Evolutionary conservation across 2,888 invertebrate genomes (phyloP).

Genomic region (Chromoteleia sp.): DNA sequence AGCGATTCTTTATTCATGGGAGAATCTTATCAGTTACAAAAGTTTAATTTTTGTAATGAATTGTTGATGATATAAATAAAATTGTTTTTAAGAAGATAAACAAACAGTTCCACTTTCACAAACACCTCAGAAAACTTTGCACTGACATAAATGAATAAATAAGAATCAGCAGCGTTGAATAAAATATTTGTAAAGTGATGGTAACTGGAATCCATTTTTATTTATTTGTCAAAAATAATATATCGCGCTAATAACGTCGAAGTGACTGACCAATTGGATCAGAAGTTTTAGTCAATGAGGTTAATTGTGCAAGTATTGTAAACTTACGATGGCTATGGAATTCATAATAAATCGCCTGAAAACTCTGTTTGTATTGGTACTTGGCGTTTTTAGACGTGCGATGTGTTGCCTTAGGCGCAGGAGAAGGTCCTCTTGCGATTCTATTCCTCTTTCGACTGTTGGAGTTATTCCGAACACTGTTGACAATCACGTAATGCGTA

Average conservation of each 20-base stretch:
- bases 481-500: constrained; percentile 32
- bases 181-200: not conserved
- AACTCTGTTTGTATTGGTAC: constrained; percentile 86
- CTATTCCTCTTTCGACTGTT: constrained; percentile 86
- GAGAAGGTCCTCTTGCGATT: constrained; percentile 86
- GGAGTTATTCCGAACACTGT: constrained; percentile 85
- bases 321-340: constrained; percentile 83
- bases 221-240: not conserved
- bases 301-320: constrained; percentile 33
- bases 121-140: not conserved
- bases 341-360: constrained; percentile 86
- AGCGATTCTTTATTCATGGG: no score
- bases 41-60: no score
- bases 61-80: no score
- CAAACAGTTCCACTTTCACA: no score
- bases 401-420: constrained; percentile 87
- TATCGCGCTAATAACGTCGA: not conserved
- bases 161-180: no score
- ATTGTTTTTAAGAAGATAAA: no score
- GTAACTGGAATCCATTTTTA: not conserved
- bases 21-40: no score
- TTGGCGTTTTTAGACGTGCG: constrained; percentile 86
- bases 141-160: constrained; percentile 1
- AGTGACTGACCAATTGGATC: not conserved
- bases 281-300: constrained; percentile 21